Conservation (phyloP, 2,797 vertebrate species). For the Micropoecilia bifurca region DNA sequence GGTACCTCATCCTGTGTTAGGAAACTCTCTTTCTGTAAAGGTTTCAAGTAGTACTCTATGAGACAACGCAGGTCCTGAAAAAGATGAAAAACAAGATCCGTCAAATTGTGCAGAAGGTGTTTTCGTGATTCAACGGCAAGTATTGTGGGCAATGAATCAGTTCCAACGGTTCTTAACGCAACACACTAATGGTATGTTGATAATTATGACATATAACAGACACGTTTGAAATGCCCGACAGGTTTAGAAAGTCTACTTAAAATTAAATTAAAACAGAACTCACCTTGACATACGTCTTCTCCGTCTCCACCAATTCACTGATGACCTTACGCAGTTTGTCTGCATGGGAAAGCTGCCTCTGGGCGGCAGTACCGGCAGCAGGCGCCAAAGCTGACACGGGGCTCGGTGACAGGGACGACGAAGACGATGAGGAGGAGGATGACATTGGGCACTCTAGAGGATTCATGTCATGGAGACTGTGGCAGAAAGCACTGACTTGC, state of each 20-base stretch:
- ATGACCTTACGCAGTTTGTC: constrained; percentile 98
- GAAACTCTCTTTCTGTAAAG: constrained; percentile 93
- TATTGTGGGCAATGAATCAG: constrained; percentile 7
- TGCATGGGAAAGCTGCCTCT: constrained; percentile 91
- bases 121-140: constrained; percentile 8
- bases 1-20: constrained; percentile 95
- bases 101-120: constrained; percentile 9
- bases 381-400: constrained; percentile 86
- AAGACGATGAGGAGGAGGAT: constrained; percentile 75
- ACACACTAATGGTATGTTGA: background rate
- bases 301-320: constrained; percentile 94
- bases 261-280: constrained; percentile 21
- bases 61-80: constrained; percentile 92
- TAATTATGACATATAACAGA: background rate
- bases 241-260: background rate
- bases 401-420: constrained; percentile 83
- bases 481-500: constrained; percentile 89
- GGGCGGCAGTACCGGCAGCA: constrained; percentile 70
- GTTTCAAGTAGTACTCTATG: constrained; percentile 93
- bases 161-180: constrained; percentile 1
- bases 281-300: constrained; percentile 97
- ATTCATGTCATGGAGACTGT: constrained; percentile 92
- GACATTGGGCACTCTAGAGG: constrained; percentile 78
- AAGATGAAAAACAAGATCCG: constrained; percentile 2
- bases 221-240: background rate